Evolutionary conservation across 2,797 vertebrate species (phyloP).

Genomic region (Arnoldichthys spilopterus): DNA sequence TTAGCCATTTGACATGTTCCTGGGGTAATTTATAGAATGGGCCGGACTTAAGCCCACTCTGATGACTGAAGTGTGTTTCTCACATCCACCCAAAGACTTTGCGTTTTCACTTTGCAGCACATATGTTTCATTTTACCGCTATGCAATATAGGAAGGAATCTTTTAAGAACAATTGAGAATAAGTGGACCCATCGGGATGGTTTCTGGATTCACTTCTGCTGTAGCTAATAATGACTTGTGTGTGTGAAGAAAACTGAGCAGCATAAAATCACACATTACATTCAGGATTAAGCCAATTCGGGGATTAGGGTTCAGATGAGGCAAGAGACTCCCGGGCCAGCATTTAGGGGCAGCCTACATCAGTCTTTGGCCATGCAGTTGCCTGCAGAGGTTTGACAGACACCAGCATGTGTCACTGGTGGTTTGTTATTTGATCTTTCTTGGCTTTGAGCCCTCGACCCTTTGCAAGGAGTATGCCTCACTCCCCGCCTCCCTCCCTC

Average conservation of each 20-base stretch:
- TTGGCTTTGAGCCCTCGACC: conserved; percentile 76
- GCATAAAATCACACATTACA: background rate
- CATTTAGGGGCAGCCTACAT: conserved; percentile 64
- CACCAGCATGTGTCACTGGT: conserved; percentile 88
- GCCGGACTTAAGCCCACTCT: conserved; percentile 23
- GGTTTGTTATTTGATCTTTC: conserved; percentile 85
- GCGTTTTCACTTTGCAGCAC: background rate
- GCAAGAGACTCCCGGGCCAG: conserved; percentile 62
- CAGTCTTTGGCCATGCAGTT: conserved; percentile 78
- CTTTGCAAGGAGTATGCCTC: conserved; percentile 77
- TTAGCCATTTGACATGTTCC: background rate
- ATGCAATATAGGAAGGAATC: conserved; percentile 1
- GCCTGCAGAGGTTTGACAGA: conserved; percentile 91
- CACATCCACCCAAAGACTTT: conserved; percentile 9
- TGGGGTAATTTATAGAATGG: background rate
- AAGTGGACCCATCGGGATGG: background rate
- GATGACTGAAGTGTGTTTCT: background rate
- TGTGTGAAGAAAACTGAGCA: conserved; percentile 13
- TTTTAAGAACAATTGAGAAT: background rate
- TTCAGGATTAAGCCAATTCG: background rate
- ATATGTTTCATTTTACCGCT: too few relatives aligned
- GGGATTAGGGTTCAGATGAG: conserved; percentile 59
- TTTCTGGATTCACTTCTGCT: background rate
- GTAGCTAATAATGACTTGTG: background rate
- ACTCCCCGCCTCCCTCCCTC: background rate